A percentile compares a stretch with the other conserved stretches of the same genome.
phyloP scores from a whole-genome alignment of 2,797 vertebrate genomes.

The Graptemys geographica region DNA sequence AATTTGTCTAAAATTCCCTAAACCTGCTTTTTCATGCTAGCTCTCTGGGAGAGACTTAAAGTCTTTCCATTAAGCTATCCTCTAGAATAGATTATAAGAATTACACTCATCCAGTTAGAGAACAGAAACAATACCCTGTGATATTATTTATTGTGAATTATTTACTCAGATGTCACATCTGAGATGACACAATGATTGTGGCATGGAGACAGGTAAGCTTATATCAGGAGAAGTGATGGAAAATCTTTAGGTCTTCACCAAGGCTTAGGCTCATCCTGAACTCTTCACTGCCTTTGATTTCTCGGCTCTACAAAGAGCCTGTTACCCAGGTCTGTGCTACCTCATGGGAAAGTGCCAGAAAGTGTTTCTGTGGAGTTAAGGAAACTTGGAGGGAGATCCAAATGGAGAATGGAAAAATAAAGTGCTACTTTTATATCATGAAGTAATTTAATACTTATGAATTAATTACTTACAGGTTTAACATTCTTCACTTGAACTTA shows the following conservation, averaged over 20 bases:
- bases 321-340: background rate
- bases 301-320: background rate
- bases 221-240: background rate
- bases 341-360: background rate
- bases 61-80: conserved; percentile 10
- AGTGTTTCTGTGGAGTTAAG: background rate
- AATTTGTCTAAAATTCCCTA: conserved; percentile 18
- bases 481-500: background rate
- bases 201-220: background rate
- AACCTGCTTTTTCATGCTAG: background rate
- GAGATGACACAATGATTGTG: background rate
- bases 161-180: background rate
- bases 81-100: conserved; percentile 36
- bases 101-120: background rate
- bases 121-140: conserved; percentile 48
- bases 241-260: background rate
- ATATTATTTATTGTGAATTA: conserved; percentile 29
- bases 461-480: background rate
- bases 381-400: background rate
- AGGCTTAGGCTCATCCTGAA: background rate
- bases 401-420: background rate
- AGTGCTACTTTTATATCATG: background rate
- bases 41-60: conserved; percentile 24
- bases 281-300: background rate
- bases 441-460: background rate